These are phyloP conservation scores for Oikopleura albicans DNA, from an alignment of 23 tunicate genomes.

Conservation along the genomic window DNA sequence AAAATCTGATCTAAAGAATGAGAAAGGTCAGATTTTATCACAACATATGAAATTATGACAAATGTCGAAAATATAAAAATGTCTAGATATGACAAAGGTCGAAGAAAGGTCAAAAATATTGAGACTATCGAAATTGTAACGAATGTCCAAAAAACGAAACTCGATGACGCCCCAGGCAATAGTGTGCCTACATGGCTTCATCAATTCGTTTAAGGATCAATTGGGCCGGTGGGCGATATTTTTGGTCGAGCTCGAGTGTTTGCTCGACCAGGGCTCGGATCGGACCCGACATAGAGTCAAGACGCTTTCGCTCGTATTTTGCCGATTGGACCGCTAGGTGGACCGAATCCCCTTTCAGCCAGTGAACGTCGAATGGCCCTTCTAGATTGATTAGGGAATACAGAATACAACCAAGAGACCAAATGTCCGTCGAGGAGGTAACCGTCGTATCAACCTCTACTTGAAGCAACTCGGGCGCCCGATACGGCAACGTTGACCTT, in stretches of 20 bases:
- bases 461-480: slow-evolving; percentile 82
- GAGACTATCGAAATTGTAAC: no score
- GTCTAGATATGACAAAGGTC: no score
- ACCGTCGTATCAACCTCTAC: slow-evolving; percentile 22
- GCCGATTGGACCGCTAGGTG: slow-evolving; percentile 61
- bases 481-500: slow-evolving; percentile 65
- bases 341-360: slow-evolving; percentile 85
- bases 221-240: neutral
- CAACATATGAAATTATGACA: no score
- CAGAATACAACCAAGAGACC: slow-evolving; percentile 75
- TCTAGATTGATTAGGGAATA: slow-evolving; percentile 66
- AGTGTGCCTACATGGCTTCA: no score
- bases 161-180: no score
- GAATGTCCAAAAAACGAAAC: no score
- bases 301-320: neutral
- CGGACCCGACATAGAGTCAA: neutral
- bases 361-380: slow-evolving; percentile 88
- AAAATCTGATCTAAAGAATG: no score
- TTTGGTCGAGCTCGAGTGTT: neutral
- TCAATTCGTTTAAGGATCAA: neutral
- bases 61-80: no score
- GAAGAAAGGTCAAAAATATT: no score
- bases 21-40: no score
- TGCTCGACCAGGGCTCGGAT: neutral
- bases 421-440: slow-evolving; percentile 2